Conservation (phyloP, 2,113 vertebrate genomes). For the Mobula hypostoma region DNA sequence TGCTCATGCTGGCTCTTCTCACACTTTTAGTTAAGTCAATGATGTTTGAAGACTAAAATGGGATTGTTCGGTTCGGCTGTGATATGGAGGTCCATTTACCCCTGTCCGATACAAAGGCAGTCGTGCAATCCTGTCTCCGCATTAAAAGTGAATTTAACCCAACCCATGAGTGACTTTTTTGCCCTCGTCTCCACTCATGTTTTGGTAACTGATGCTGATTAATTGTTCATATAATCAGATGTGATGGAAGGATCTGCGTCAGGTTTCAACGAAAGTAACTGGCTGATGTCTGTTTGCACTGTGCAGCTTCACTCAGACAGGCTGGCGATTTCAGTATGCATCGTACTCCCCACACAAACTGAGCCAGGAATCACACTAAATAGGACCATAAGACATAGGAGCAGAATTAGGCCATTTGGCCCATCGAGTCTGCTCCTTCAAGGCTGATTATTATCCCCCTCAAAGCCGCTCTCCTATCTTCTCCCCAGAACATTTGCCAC, state of each 20-base stretch:
- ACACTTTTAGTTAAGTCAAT: not conserved
- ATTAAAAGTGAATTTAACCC: not conserved
- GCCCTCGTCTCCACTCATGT: not conserved
- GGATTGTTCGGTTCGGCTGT: not conserved
- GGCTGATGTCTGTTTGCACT: not conserved
- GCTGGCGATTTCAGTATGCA: not conserved
- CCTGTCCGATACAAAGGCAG: not conserved
- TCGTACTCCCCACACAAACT: not conserved
- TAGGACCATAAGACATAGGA: too few relatives aligned
- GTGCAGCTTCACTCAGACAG: not conserved
- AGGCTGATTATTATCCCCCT: too few relatives aligned
- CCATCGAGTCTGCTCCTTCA: too few relatives aligned
- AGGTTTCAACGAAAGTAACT: not conserved
- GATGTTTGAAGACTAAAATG: not conserved
- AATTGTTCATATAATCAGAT: not conserved
- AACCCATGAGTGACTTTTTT: not conserved
- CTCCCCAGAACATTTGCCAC: too few relatives aligned
- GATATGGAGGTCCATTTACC: not conserved
- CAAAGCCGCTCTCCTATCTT: too few relatives aligned
- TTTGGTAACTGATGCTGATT: not conserved
- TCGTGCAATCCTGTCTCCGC: not conserved
- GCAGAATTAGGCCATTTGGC: too few relatives aligned
- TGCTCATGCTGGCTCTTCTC: conserved; percentile 47
- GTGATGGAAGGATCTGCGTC: not conserved
- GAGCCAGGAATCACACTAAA: not conserved